Conservation (phyloP, 2,797 vertebrate genomes). For the Hozukius guyotensis region DNA sequence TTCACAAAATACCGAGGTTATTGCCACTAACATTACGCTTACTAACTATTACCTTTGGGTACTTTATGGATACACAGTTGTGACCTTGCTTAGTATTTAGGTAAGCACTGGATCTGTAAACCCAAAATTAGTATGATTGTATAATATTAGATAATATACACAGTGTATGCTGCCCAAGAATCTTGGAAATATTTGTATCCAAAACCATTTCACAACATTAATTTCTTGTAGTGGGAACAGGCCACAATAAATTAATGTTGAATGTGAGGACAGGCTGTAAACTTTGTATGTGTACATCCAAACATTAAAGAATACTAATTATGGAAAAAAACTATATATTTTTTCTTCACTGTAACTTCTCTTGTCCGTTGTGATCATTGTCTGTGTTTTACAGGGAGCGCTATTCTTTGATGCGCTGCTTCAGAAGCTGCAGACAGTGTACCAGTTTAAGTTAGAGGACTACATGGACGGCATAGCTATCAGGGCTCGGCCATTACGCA, state of each 20-base stretch:
- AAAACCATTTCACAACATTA: background rate
- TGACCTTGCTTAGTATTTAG: background rate
- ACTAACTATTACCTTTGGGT: background rate
- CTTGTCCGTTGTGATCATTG: background rate
- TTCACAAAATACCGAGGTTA: background rate
- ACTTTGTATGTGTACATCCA: background rate
- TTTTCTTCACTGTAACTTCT: background rate
- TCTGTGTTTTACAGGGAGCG: constrained; percentile 84
- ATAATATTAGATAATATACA: background rate
- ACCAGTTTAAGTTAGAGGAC: constrained; percentile 95
- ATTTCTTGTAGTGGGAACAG: background rate
- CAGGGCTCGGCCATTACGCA: constrained; percentile 91
- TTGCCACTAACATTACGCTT: background rate
- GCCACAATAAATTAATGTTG: background rate
- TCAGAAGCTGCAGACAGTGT: constrained; percentile 93
- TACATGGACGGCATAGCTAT: constrained; percentile 98
- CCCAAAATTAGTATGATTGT: background rate
- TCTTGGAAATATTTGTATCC: background rate
- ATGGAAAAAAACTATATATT: background rate
- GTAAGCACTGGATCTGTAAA: background rate
- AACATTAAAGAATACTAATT: background rate
- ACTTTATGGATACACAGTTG: background rate
- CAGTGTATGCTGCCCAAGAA: background rate
- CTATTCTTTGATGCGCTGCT: constrained; percentile 93
- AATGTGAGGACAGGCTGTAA: background rate